Evolutionary conservation across 2,888 invertebrate species (phyloP), one percentile per base, ranked within the genome.

Genomic region (Platycheirus rosarum): DNA sequence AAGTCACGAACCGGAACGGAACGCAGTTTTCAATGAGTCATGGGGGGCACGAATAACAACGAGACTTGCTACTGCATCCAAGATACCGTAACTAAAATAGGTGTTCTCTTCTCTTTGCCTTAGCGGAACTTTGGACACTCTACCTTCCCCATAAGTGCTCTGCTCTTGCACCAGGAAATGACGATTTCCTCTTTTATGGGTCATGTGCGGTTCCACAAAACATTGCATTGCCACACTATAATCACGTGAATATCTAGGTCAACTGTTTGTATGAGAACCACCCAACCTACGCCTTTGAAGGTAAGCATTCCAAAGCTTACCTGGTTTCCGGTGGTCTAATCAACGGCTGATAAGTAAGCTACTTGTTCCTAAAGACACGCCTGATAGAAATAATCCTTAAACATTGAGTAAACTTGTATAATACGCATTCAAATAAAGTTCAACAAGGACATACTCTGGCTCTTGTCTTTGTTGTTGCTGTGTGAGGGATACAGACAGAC

Each of bases 1-100:
- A 79, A 79, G 79, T 79, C 79, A 79, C 79, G 79, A 79, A 75
- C 79, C 75, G 68, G 69, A 75, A 75, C 75, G 14, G n/a, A 75
- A 23, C 40, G 40, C 57, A 40, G 75, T 46, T 79, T 75, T 57
- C 75, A 75, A 75, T 75, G 79, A 75, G 79, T 75, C 78, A 68
- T 68, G 73, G 62, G 46, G 62, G 48, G 29, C 57, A 57, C 37
- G 51, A 60, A 46, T 48, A 70, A 60, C 66, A 66, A 78, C 63
- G n/a, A 23, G 14, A 9, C 14, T 18, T 7, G 13, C 49, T 26
- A 14, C 29, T 26, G 53, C 57, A 57, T 57, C 11, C 44, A 44
- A 57, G 77, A 48, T 68, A 66, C 60, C 29, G 7, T 20, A 29
- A 53, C 53, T 62, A 60, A 44, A 60, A 29, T 60, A 29, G 26